A percentile compares a stretch with the other conserved stretches of the same genome.
These are phyloP conservation scores for Strigops habroptila DNA, from an alignment of 2,113 vertebrate genomes.

Conservation along the genomic window DNA sequence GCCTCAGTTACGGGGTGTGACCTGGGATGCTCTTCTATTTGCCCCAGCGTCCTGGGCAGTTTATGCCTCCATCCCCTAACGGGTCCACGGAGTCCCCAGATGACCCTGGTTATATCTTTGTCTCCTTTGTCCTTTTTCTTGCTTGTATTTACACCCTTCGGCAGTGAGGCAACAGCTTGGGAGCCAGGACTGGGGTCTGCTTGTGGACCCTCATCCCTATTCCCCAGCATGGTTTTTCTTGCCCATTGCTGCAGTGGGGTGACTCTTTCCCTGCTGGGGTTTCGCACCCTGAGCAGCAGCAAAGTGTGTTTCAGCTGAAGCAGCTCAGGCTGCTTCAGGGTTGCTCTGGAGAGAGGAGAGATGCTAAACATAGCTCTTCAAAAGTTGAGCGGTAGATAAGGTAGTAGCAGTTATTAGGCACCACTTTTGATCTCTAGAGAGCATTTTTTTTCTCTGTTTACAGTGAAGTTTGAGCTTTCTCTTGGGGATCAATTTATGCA, in stretches of 20 bases:
- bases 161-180: neutral
- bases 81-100: neutral
- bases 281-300: neutral
- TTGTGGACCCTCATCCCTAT: neutral
- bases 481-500: neutral
- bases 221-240: neutral
- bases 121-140: neutral
- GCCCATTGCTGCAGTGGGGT: accelerated
- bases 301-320: neutral
- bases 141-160: accelerated
- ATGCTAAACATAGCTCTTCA: conserved; percentile 36
- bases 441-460: conserved; percentile 22
- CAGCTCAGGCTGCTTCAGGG: neutral
- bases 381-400: neutral
- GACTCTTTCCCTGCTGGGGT: neutral
- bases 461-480: neutral
- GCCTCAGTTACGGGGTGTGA: neutral
- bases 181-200: neutral
- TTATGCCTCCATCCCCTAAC: neutral
- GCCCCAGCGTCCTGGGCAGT: neutral
- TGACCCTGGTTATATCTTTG: neutral
- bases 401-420: conserved; percentile 9
- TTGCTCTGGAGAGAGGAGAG: neutral
- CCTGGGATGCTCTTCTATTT: neutral
- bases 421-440: conserved; percentile 39